Base-by-base conservation (phyloP, 2,113 vertebrate species). In the Datnioides undecimradiatus region DNA sequence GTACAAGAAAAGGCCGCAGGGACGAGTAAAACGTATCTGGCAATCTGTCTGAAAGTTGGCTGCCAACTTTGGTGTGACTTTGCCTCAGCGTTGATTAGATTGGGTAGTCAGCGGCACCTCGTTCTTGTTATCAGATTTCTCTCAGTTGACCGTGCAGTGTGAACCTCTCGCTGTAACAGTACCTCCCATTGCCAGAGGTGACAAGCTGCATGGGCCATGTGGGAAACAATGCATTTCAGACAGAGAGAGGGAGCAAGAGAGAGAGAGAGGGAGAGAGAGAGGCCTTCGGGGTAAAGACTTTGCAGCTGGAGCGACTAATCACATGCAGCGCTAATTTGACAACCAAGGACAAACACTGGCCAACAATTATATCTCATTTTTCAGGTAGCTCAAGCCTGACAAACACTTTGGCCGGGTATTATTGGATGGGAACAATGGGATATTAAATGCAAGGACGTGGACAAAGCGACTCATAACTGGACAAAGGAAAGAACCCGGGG, bases 291-390 rank as follows among this genome's bases (percentile, higher is more conserved):
- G 49, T 17, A 57, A 70, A 79, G 64, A 58, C 48, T 33, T 1
- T 41, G 54, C 40, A 67, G 76, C 67, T 63, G 55, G 48, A 69
- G 49, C 77, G 23, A 75, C 74, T 71, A 71, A 84, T 87, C 60
- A 72, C 78, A 76, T 10, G 33, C 66, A 51, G 51, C 1, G 40
- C 65, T 76, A 80, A 80, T 76, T 80, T 77, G 72, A 71, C 76
- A 85, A 73, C 23, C 65, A 76, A 85, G 76, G 79, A 81, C 81
- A 76, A 83, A 86, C 9, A 67, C 57, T 55, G 31, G 40, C 51
- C 68, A 73, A 54, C 51, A 76, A 87, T 87, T 72, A 82, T 29
- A 65, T 66, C 70, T 73, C 71, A 73, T 83, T 72, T 80, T 46
- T 67, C 64, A 79, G 70, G 51, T 69, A 55, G 70, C 48, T 79